A percentile compares a stretch with the other conserved stretches of the same genome.
phyloP scores from a whole-genome alignment of 2,113 vertebrate genomes.

The Macquaria ambigua region DNA sequence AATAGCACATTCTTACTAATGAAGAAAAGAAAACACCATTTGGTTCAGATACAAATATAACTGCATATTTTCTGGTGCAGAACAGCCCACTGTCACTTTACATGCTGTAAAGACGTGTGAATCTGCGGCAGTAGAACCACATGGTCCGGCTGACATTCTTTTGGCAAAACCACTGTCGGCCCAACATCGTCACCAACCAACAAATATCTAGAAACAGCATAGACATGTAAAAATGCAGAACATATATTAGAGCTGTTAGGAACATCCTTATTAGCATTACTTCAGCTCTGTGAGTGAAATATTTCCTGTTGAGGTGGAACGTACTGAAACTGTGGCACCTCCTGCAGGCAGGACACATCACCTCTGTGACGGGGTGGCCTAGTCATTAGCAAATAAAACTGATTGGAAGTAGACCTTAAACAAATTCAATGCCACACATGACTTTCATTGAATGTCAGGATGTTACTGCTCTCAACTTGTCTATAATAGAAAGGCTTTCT shows the following conservation, averaged over 20 bases:
- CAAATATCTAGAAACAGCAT: background rate
- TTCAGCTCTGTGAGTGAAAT: background rate
- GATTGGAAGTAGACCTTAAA: background rate
- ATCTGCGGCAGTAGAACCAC: background rate
- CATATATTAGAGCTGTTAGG: background rate
- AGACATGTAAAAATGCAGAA: background rate
- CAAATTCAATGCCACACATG: background rate
- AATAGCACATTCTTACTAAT: background rate
- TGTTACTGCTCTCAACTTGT: background rate
- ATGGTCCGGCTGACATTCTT: background rate
- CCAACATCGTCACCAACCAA: background rate
- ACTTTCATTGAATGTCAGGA: background rate
- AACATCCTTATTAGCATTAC: too few species aligned
- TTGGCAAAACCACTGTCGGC: background rate
- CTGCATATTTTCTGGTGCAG: background rate
- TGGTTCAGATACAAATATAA: background rate
- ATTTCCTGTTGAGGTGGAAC: background rate
- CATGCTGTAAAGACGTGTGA: background rate
- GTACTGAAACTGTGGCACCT: conserved; percentile 22
- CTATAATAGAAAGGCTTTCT: background rate
- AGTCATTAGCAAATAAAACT: background rate
- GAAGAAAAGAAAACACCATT: background rate
- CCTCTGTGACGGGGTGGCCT: background rate
- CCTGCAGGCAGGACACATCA: conserved; percentile 12
- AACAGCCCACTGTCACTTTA: background rate